Conservation (phyloP, 2,888 invertebrate species). For the Lepidonotus clava region DNA sequence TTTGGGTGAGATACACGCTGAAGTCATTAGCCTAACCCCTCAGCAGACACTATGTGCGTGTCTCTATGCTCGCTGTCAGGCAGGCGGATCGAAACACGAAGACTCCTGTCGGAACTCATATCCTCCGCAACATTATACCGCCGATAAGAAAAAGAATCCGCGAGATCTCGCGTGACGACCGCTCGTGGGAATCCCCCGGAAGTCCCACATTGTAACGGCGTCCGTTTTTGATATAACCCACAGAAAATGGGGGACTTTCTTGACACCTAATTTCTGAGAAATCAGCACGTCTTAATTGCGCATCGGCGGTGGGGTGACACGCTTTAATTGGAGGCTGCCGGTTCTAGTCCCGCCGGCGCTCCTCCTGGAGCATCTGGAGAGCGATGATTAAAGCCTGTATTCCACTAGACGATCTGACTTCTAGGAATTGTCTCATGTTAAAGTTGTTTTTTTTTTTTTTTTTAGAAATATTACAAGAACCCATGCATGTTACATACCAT, state of each 20-base stretch:
- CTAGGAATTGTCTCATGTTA: no score
- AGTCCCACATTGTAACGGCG: no score
- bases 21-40: neutral
- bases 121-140: no score
- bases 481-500: no score
- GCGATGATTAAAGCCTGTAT: neutral
- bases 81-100: neutral
- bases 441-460: no score
- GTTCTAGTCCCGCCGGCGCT: neutral
- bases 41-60: neutral
- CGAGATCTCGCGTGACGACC: no score
- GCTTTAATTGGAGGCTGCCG: neutral
- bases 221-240: no score
- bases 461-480: no score
- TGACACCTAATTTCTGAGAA: neutral
- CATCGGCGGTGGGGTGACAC: neutral
- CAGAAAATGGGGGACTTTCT: no score
- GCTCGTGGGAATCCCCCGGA: no score
- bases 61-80: neutral
- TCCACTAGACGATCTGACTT: neutral
- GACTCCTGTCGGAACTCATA: neutral
- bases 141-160: no score
- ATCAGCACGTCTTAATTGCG: neutral
- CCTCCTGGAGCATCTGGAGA: neutral
- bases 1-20: neutral